A percentile compares a stretch with the other conserved stretches of the same genome.
Conservation (phyloP, 2,113 vertebrate species). For the Phaethornis superciliosus region DNA sequence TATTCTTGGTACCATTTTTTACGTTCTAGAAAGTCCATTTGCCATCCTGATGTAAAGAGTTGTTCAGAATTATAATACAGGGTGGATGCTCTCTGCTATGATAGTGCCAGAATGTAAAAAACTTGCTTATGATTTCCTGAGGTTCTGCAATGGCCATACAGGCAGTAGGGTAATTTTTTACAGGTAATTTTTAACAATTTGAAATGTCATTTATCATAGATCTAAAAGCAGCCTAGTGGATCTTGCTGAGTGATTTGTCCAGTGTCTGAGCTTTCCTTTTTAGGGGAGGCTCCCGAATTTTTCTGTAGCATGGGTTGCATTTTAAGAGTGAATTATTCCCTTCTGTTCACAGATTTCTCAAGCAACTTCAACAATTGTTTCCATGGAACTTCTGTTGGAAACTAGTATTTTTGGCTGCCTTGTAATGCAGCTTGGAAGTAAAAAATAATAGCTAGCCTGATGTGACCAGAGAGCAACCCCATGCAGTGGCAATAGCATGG, state of each 20-base stretch:
- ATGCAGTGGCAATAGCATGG: not conserved
- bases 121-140: not conserved
- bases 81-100: not conserved
- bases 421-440: conserved; percentile 19
- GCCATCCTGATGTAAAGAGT: not conserved
- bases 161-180: not conserved
- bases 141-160: not conserved
- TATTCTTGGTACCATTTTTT: not conserved
- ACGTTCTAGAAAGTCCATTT: not conserved
- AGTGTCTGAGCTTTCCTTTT: not conserved
- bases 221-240: not conserved
- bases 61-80: not conserved
- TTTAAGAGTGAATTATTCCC: conserved; percentile 26
- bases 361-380: conserved; percentile 54
- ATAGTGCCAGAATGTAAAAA: not conserved
- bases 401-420: conserved; percentile 26
- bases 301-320: not conserved
- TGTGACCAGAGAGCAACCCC: not conserved
- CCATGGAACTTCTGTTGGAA: conserved; percentile 34
- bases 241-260: not conserved
- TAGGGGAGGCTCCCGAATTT: not conserved
- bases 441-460: not conserved
- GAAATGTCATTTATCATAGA: not conserved
- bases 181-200: not conserved
- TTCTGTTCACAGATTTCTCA: conserved; percentile 50